These are phyloP conservation scores for Lysiphlebus fabarum DNA, from an alignment of 1,140 invertebrate species.

Conservation along the genomic window DNA sequence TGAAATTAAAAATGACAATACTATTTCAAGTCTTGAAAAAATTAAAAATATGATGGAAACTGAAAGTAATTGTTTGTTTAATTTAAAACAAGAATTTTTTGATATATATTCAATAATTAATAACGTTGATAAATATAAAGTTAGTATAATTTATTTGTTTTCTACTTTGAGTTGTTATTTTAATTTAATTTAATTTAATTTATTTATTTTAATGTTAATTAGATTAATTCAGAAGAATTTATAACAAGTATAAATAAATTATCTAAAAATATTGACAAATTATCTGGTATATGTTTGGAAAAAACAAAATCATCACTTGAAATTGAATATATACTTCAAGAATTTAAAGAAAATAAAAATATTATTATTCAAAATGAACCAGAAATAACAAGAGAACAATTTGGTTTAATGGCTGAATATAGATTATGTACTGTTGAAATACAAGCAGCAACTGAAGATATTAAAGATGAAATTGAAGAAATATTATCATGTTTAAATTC, in stretches of 20 bases:
- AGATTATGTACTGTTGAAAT: conserved; percentile 48
- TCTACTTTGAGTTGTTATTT: no score
- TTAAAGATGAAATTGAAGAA: conserved; percentile 44
- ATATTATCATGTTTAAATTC: conserved; percentile 40
- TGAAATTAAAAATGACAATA: no score
- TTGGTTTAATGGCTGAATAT: conserved; percentile 50
- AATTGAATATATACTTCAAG: conserved; percentile 25
- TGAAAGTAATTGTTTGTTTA: no score
- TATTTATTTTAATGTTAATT: conserved; percentile 13
- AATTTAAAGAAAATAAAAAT: conserved; percentile 4
- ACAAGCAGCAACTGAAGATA: conserved; percentile 49
- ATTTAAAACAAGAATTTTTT: no score
- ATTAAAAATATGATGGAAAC: no score
- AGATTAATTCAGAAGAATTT: conserved; percentile 3
- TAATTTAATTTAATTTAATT: no score
- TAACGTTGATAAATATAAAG: conserved; percentile 10
- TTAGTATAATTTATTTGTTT: conserved; percentile 20
- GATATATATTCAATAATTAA: no score
- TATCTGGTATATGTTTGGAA: conserved; percentile 34
- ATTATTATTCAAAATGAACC: background rate
- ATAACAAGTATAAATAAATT: conserved; percentile 24
- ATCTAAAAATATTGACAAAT: conserved; percentile 28
- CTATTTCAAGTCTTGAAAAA: no score
- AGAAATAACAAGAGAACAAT: conserved; percentile 33
- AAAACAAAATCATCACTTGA: conserved; percentile 31